These are phyloP conservation scores for Alitta virens DNA, from an alignment of 2,888 invertebrate genomes.

Conservation along the genomic window DNA sequence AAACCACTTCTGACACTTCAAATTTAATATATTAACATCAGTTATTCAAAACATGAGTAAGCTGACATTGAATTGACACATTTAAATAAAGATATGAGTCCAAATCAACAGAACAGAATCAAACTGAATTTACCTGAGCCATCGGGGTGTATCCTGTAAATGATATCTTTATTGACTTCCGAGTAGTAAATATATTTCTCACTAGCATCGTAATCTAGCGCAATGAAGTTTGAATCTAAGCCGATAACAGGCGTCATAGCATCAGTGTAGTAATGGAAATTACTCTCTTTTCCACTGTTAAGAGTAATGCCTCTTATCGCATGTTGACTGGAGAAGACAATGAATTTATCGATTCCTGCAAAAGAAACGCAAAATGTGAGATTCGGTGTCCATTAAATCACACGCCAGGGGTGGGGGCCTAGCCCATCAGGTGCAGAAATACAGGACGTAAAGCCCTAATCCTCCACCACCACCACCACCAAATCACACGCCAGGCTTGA, in stretches of 20 bases:
- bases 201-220: conserved; percentile 85
- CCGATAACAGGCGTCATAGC: conserved; percentile 91
- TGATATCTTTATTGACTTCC: conserved; percentile 72
- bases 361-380: conserved; percentile 21
- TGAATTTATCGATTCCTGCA: conserved; percentile 75
- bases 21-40: too few relatives aligned
- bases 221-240: conserved; percentile 90
- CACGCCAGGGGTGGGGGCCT: too few relatives aligned
- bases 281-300: neutral
- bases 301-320: conserved; percentile 60
- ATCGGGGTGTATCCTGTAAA: conserved; percentile 66
- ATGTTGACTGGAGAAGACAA: conserved; percentile 92
- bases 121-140: conserved; percentile 59
- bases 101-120: too few relatives aligned
- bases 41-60: too few relatives aligned
- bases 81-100: too few relatives aligned
- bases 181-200: conserved; percentile 94
- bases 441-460: too few relatives aligned
- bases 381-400: too few relatives aligned
- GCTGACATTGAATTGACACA: too few relatives aligned
- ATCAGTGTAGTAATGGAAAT: conserved; percentile 53
- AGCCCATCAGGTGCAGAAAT: too few relatives aligned
- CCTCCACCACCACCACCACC: too few relatives aligned
- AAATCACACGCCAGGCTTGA: too few relatives aligned
- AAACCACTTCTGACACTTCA: too few relatives aligned